Conservation (phyloP, 2,888 invertebrate species). For the Gasteruption jaculator region DNA sequence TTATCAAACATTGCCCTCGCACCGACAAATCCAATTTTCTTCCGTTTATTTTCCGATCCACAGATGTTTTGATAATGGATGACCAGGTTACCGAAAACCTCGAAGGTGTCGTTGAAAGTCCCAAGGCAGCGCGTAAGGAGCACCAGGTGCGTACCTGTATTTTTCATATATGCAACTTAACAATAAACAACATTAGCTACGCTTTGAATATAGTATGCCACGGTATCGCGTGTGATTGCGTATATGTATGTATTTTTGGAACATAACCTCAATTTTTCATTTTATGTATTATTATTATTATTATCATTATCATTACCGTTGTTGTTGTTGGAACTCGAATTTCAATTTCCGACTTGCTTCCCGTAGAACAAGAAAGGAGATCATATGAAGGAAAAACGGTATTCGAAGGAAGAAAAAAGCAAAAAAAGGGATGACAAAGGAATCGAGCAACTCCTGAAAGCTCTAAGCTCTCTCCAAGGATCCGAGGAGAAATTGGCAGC, state of each 20-base stretch:
- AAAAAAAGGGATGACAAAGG: slow-evolving; percentile 59
- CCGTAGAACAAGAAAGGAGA: too few species aligned
- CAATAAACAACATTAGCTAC: too few species aligned
- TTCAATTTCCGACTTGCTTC: too few species aligned
- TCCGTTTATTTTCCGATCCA: too few species aligned
- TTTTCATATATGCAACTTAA: too few species aligned
- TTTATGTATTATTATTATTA: slow-evolving; percentile 6
- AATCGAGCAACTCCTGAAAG: slow-evolving; percentile 65
- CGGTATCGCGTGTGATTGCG: too few species aligned
- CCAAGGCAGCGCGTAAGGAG: slow-evolving; percentile 27
- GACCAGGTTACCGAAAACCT: slow-evolving; percentile 27
- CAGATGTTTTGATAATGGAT: slow-evolving; percentile 34
- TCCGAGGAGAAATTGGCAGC: slow-evolving; percentile 67
- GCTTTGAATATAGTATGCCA: too few species aligned
- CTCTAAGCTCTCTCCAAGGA: slow-evolving; percentile 56
- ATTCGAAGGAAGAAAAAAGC: slow-evolving; percentile 46
- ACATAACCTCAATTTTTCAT: slow-evolving; percentile 7
- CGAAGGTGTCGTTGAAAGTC: slow-evolving; percentile 29
- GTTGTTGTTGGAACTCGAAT: too few species aligned
- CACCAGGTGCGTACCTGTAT: slow-evolving; percentile 31
- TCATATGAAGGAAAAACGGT: too few species aligned
- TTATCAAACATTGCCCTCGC: too few species aligned
- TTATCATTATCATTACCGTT: slow-evolving; percentile 8
- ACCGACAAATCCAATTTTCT: too few species aligned
- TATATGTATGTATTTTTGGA: too few species aligned